These are phyloP conservation scores for Acutogordius australiensis DNA, from an alignment of 2,888 invertebrate species.

Conservation along the genomic window DNA sequence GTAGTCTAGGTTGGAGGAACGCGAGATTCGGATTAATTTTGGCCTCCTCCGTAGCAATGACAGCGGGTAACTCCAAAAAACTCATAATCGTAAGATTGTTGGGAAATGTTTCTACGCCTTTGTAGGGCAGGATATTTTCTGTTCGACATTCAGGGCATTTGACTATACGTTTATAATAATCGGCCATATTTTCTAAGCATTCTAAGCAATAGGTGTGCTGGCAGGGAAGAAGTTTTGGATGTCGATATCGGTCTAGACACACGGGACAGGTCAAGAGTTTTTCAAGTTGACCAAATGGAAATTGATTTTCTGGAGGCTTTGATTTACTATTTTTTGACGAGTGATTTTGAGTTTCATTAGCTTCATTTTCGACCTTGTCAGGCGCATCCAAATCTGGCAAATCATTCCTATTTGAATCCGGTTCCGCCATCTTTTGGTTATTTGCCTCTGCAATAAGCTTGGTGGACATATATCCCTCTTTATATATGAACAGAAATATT, in stretches of 20 bases:
- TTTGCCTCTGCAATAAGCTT: too few species aligned
- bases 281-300: conserved; percentile 30
- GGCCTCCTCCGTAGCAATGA: conserved; percentile 15
- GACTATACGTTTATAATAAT: conserved; percentile 29
- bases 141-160: conserved; percentile 35
- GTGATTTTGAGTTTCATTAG: too few species aligned
- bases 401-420: too few species aligned
- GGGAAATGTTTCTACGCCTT: conserved; percentile 31
- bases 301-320: too few species aligned
- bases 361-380: too few species aligned
- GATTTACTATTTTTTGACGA: too few species aligned
- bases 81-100: conserved; percentile 38
- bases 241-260: conserved; percentile 60
- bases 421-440: too few species aligned
- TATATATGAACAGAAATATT: too few species aligned
- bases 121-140: conserved; percentile 26
- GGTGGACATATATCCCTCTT: too few species aligned
- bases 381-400: too few species aligned
- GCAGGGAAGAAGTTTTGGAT: conserved; percentile 22
- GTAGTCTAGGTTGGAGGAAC: background rate
- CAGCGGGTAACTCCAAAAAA: conserved; percentile 25
- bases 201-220: conserved; percentile 23
- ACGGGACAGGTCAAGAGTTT: conserved; percentile 89
- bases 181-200: conserved; percentile 17
- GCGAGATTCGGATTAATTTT: conserved; percentile 15